Evolutionary conservation across 2,888 invertebrate genomes (phyloP).

Genomic region (Ischnura elegans): DNA sequence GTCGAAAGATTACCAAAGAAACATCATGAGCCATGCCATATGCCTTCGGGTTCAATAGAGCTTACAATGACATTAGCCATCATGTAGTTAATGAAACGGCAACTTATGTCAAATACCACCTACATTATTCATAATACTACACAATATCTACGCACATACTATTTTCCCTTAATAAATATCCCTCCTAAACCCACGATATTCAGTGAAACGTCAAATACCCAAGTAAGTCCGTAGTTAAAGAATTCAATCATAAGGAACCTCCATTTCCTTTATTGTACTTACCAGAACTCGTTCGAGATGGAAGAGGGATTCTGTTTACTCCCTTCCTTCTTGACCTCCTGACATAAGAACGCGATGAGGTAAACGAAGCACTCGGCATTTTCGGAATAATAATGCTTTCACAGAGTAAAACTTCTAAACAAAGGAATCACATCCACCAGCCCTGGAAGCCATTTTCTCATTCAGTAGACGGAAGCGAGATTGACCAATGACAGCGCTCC

Average conservation of each 20-base stretch:
- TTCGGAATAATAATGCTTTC: slow-evolving; percentile 78
- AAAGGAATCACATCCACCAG: slow-evolving; percentile 90
- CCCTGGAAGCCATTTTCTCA: slow-evolving; percentile 90
- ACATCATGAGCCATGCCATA: slow-evolving; percentile 51
- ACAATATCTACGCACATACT: neutral
- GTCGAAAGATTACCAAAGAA: neutral
- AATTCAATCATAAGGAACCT: slow-evolving; percentile 57
- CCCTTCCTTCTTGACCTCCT: slow-evolving; percentile 95
- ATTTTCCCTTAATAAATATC: neutral
- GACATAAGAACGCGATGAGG: slow-evolving; percentile 94
- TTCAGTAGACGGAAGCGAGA: slow-evolving; percentile 78
- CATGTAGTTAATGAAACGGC: slow-evolving; percentile 48
- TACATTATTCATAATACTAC: neutral
- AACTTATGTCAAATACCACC: slow-evolving; percentile 34
- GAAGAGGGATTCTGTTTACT: slow-evolving; percentile 91
- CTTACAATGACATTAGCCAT: slow-evolving; percentile 61
- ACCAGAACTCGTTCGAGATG: slow-evolving; percentile 90
- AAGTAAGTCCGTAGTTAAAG: slow-evolving; percentile 46
- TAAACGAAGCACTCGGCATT: slow-evolving; percentile 97
- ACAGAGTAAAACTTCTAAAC: slow-evolving; percentile 82
- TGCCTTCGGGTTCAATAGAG: slow-evolving; percentile 52
- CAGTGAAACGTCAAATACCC: neutral
- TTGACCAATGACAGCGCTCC: slow-evolving; percentile 73
- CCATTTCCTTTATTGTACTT: slow-evolving; percentile 77
- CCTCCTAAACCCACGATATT: neutral